Base-by-base conservation (phyloP, 2,888 invertebrate species). In the Meteorus cinctellus region DNA sequence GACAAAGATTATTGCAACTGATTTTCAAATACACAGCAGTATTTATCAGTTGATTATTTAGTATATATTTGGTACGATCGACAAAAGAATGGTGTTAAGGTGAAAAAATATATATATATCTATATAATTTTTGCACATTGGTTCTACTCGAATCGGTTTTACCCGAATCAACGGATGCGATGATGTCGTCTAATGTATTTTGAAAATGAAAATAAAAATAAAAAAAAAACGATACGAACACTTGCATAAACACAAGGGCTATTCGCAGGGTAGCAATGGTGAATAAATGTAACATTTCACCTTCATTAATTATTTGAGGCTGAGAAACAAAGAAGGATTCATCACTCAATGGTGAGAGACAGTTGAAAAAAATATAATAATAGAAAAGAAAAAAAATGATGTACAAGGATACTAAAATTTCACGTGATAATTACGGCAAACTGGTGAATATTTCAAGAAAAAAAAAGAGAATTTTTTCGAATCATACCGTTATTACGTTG, bases 401-500 rank as follows among this genome's bases (percentile, higher is more conserved):
- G 34, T 74, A 71, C 67, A 76, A 65, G 34, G 74, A 63, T 60
- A 72, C 55, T 65, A 77, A 70, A 75, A 59, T 59, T 51, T 59
- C 69, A 59, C 69, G 69, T 62, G 24, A 55, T 27, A 48, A 67
- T 62, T 72, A 75, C 60, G 60, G 62, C 68, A 68, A 76, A 63
- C 31, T 60, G 70, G 65, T 75, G 77, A 68, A 74, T 75, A 72
- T 66, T 55, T 73, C 74, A 73, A 69, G 67, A 74, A 62, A 66
- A 71, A 31, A 66, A 59, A n/a, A 63, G 19, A 55, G 8, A 62
- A 48, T 75, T 72, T 70, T 75, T 74, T 72, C 19, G 41, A 60
- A 59, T 68, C 73, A 75, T 76, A 79, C 75, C 78, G 78, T 78
- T 62, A 71, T 76, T 81, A 68, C 79, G 80, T 81, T 77, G 79